phyloP scores from a whole-genome alignment of 2,888 invertebrate species.

The Stenichneumon culpator region DNA sequence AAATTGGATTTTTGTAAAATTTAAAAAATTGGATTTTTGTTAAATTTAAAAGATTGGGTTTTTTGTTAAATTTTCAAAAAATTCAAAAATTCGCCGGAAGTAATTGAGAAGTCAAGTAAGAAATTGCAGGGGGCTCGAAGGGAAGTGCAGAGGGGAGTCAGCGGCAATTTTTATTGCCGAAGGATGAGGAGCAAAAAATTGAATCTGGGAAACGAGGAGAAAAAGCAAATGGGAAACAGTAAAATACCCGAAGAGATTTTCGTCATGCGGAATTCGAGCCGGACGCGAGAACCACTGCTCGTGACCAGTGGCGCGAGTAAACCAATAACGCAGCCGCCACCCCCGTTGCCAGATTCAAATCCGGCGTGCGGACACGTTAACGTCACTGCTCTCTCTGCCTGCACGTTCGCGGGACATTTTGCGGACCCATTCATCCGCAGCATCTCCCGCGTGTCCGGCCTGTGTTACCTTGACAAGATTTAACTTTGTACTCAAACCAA shows the following conservation, averaged over 20 bases:
- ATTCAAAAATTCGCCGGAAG: too few species aligned
- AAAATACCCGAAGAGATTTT: neutral
- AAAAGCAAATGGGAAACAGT: neutral
- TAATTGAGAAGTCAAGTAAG: too few species aligned
- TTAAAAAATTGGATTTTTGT: too few species aligned
- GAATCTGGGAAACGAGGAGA: neutral
- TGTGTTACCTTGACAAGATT: conserved; percentile 45
- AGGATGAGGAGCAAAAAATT: neutral
- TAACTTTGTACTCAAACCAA: conserved; percentile 23
- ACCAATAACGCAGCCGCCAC: conserved; percentile 84
- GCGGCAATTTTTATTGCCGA: too few species aligned
- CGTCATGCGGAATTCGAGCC: neutral
- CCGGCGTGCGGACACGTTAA: conserved; percentile 75
- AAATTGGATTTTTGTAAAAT: too few species aligned
- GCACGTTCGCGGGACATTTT: conserved; percentile 81
- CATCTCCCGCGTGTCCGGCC: conserved; percentile 71
- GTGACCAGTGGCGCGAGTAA: conserved; percentile 84
- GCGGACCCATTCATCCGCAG: conserved; percentile 77
- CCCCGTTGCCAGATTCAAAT: conserved; percentile 83
- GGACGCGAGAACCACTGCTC: conserved; percentile 78
- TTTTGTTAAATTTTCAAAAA: too few species aligned
- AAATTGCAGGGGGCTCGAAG: too few species aligned
- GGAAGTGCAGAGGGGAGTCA: too few species aligned
- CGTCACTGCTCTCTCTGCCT: conserved; percentile 54
- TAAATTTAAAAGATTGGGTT: too few species aligned